phyloP scores from a whole-genome alignment of 2,113 vertebrate species.

The Phalacrocorax carbo region DNA sequence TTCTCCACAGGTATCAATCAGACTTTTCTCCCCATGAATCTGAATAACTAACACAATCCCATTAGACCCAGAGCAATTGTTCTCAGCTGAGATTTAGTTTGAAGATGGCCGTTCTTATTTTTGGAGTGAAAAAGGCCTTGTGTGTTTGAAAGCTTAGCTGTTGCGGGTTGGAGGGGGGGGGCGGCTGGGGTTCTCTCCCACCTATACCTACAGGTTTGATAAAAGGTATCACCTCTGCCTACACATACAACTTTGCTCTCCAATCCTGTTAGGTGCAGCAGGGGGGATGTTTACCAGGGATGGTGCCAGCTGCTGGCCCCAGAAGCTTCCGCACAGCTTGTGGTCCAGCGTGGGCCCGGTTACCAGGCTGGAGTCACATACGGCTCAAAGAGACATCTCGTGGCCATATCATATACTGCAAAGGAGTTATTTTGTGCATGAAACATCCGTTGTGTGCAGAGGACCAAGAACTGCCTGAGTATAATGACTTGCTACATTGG shows the following conservation, averaged over 20 bases:
- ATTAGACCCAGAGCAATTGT: background rate
- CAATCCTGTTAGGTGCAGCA: background rate
- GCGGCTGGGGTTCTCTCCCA: background rate
- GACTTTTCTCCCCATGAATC: background rate
- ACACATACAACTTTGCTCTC: background rate
- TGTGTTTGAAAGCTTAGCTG: background rate
- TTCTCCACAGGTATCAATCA: background rate
- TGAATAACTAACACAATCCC: background rate
- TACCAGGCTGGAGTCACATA: background rate
- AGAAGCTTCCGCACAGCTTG: background rate
- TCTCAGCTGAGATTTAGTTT: background rate
- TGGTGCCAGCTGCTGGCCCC: background rate
- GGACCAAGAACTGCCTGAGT: background rate
- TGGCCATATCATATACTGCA: constrained; percentile 42
- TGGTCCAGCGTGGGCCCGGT: background rate
- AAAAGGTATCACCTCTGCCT: background rate
- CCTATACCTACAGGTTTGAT: background rate
- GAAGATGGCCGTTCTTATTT: background rate
- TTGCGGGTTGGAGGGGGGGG: background rate
- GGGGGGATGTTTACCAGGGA: background rate
- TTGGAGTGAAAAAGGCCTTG: background rate
- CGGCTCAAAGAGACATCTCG: constrained; percentile 53
- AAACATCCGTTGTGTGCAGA: background rate
- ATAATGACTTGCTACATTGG: fast-evolving
- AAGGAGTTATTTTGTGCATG: background rate